Evolutionary conservation across 2,888 invertebrate species (phyloP).

Genomic region (Polietes domitor): DNA sequence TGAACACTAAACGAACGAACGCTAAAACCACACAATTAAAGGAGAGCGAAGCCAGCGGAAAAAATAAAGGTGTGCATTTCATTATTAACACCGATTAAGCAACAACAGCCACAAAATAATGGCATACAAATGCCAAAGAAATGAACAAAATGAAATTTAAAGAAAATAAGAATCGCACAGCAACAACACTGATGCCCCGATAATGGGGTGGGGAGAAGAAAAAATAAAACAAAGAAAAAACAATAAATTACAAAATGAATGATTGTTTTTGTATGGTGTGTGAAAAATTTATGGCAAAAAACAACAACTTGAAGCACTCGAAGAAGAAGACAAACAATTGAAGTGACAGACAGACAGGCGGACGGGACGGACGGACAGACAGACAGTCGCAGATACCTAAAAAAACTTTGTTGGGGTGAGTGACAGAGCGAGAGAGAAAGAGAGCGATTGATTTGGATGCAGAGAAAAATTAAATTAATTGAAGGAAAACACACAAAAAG

Average conservation of each 20-base stretch:
- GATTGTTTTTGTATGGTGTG: constrained; percentile 60
- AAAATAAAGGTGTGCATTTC: constrained; percentile 58
- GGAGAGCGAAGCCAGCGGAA: background rate
- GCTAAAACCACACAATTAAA: background rate
- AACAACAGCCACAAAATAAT: background rate
- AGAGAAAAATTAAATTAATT: constrained; percentile 43
- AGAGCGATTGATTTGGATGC: constrained; percentile 28
- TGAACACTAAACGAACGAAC: background rate
- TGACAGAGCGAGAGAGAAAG: background rate
- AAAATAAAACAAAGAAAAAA: constrained; percentile 29
- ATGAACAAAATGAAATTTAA: constrained; percentile 51
- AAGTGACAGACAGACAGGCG: constrained; percentile 26
- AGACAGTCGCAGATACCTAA: background rate
- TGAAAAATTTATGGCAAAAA: constrained; percentile 56
- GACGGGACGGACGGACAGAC: constrained; percentile 13
- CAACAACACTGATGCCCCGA: too few relatives aligned
- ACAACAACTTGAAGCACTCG: background rate
- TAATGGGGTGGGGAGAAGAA: constrained; percentile 44
- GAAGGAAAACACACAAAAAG: constrained; percentile 30
- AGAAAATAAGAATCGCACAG: constrained; percentile 17
- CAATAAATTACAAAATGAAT: constrained; percentile 65
- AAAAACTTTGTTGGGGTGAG: constrained; percentile 3
- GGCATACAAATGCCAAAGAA: background rate
- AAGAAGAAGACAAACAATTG: constrained; percentile 23
- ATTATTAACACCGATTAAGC: constrained; percentile 37